A percentile compares a stretch with the other conserved stretches of the same genome.
These are phyloP conservation scores for Leptopilina syphax DNA, from an alignment of 2,888 invertebrate species.

Conservation along the genomic window DNA sequence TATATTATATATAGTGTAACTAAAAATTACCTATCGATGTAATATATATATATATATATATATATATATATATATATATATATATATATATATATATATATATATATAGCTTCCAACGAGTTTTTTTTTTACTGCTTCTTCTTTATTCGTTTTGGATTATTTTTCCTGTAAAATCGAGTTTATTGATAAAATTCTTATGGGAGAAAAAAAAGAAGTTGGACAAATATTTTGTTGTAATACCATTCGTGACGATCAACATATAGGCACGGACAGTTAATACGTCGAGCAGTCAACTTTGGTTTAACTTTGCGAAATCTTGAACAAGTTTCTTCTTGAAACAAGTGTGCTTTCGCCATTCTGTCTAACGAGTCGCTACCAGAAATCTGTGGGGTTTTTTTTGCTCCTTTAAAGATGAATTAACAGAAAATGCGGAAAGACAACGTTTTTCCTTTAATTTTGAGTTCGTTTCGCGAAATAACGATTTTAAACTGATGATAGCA, in stretches of 20 bases:
- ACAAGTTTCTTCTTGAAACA: slow-evolving; percentile 58
- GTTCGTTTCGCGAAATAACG: background rate
- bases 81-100: slow-evolving; percentile 1
- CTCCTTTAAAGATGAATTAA: background rate
- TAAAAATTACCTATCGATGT: background rate
- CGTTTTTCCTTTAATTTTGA: no score
- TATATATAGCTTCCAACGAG: background rate
- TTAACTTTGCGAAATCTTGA: slow-evolving; percentile 56
- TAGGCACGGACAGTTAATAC: slow-evolving; percentile 40
- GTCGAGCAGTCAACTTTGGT: slow-evolving; percentile 52
- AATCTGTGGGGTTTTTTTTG: slow-evolving; percentile 40
- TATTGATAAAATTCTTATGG: background rate
- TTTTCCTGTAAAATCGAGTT: slow-evolving; percentile 10
- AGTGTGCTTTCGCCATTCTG: slow-evolving; percentile 53
- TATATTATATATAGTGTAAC: background rate
- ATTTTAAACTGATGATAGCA: background rate
- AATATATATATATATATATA: background rate
- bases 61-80: background rate
- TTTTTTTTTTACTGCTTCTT: background rate
- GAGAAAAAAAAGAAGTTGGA: background rate
- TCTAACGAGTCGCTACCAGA: slow-evolving; percentile 43
- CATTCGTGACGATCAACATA: slow-evolving; percentile 11
- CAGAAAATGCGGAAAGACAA: slow-evolving; percentile 29
- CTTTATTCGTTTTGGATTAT: background rate
- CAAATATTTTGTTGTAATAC: background rate